Percentiles rank a stretch among this genome's conserved stretches.
These are phyloP conservation scores for Linurgus olivaceus DNA, from an alignment of 2,797 vertebrate genomes.

Conservation along the genomic window DNA sequence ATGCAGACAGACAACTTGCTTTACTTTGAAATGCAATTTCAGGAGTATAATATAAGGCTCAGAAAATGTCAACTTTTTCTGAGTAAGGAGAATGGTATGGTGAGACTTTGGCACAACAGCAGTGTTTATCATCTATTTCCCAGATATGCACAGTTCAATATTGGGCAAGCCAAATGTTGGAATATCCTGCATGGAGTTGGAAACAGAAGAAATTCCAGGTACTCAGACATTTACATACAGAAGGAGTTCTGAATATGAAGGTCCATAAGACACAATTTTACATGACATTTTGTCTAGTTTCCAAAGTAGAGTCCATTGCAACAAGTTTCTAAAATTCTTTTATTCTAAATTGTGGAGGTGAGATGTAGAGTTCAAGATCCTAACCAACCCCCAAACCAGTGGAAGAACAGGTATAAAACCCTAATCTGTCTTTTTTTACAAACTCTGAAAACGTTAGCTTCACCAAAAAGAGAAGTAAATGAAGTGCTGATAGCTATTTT, in stretches of 20 bases:
- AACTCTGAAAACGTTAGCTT: neutral
- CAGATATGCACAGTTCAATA: neutral
- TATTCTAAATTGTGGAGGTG: neutral
- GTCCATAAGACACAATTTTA: neutral
- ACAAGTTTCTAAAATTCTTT: neutral
- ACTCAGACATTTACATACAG: rapidly evolving
- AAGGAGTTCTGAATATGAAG: neutral
- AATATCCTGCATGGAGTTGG: neutral
- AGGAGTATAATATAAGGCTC: neutral
- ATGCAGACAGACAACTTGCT: neutral
- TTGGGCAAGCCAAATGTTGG: neutral
- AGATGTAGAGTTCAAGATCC: neutral
- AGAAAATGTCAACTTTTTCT: neutral
- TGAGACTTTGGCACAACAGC: neutral
- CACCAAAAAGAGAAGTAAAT: neutral
- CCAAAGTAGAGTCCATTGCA: neutral
- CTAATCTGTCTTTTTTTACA: neutral
- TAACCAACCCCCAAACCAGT: neutral
- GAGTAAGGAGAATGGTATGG: rapidly evolving
- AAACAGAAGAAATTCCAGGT: neutral
- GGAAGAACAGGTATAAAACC: neutral
- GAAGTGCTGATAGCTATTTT: neutral
- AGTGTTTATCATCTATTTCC: neutral
- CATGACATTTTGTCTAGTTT: neutral
- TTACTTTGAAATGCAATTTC: neutral